Percentiles rank a stretch among this genome's conserved stretches.
Conservation (phyloP, 35 echinoderm and acorn worm genomes). For the Anneissia japonica region DNA sequence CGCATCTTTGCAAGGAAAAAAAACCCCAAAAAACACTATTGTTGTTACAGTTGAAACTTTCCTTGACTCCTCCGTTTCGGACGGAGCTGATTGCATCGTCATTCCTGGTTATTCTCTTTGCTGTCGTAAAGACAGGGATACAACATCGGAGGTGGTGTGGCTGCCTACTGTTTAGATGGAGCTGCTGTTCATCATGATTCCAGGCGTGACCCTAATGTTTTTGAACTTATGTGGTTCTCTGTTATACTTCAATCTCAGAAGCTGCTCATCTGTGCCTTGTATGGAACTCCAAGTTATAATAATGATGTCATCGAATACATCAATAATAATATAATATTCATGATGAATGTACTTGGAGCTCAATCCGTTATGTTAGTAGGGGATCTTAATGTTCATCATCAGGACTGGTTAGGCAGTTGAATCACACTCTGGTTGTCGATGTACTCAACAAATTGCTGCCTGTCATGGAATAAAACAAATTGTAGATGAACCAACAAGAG, state of each 20-base stretch:
- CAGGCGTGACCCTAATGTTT: constrained; percentile 2
- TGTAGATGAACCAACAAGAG: not conserved
- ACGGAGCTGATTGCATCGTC: constrained; percentile 56
- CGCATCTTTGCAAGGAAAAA: constrained; percentile 24
- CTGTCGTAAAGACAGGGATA: constrained; percentile 54
- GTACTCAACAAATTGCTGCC: no score
- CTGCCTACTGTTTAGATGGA: constrained; percentile 47
- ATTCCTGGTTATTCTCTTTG: constrained; percentile 45
- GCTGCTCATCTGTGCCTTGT: not conserved
- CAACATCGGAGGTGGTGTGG: constrained; percentile 41
- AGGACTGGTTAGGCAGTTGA: not conserved
- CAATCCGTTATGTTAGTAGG: not conserved
- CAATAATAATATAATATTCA: not conserved
- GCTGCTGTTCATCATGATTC: constrained; percentile 41
- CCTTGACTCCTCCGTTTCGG: constrained; percentile 28
- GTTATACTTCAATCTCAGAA: not conserved
- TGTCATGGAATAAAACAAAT: no score
- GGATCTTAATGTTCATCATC: not conserved
- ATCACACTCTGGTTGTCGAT: not conserved
- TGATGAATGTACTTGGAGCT: not conserved
- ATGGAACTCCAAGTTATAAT: not conserved
- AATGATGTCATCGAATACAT: not conserved
- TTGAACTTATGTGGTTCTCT: not conserved
- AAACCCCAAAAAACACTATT: constrained; percentile 43
- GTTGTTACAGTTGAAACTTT: constrained; percentile 54